phyloP scores from a whole-genome alignment of 2,888 invertebrate genomes.

The Nomada hirtipes region DNA sequence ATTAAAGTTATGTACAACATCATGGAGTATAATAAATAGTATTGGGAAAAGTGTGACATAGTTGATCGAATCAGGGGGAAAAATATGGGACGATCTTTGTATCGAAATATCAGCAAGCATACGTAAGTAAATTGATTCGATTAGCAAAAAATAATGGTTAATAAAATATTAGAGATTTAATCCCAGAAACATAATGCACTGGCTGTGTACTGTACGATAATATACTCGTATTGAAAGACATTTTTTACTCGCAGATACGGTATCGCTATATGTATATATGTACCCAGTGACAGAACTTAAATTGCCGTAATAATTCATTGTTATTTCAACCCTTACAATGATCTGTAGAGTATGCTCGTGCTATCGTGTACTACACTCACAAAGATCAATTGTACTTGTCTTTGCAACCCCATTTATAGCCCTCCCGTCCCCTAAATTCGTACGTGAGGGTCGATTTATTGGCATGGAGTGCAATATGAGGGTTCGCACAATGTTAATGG shows the following conservation, averaged over 20 bases:
- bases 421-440: conserved; percentile 60
- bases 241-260: conserved; percentile 16
- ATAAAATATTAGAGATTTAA: no score
- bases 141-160: no score
- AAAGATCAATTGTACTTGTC: conserved; percentile 64
- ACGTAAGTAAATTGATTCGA: no score
- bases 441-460: conserved; percentile 63
- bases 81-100: no score
- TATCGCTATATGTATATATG: conserved; percentile 6
- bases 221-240: neutral
- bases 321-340: conserved; percentile 50
- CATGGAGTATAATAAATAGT: neutral
- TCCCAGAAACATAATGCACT: no score
- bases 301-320: conserved; percentile 55
- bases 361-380: conserved; percentile 57
- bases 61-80: no score
- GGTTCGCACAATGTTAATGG: conserved; percentile 58
- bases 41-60: no score
- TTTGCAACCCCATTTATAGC: conserved; percentile 56
- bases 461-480: conserved; percentile 46
- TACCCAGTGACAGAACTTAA: conserved; percentile 18
- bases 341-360: conserved; percentile 31
- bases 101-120: no score
- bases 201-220: no score
- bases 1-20: neutral